phyloP scores from a whole-genome alignment of 2,888 invertebrate genomes.

The Leucophenga montana region DNA sequence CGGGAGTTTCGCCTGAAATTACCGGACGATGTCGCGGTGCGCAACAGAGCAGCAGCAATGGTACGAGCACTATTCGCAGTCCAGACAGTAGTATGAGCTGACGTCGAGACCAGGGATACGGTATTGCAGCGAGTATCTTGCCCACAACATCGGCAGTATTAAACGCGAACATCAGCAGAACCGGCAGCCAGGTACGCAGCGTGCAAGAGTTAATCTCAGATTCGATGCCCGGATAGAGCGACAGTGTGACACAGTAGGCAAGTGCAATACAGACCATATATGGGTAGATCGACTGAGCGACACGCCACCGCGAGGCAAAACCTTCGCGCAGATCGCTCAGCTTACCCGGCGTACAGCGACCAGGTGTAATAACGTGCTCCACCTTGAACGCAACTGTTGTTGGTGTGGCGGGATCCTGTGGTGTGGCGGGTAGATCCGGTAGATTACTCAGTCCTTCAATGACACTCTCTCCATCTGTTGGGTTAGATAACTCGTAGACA shows the following conservation, averaged over 20 bases:
- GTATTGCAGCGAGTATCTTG: conserved; percentile 82
- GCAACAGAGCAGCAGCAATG: conserved; percentile 86
- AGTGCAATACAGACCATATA: conserved; percentile 92
- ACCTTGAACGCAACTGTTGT: conserved; percentile 73
- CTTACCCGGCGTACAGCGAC: conserved; percentile 67
- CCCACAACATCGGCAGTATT: conserved; percentile 91
- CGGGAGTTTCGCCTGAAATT: conserved; percentile 79
- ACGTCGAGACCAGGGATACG: conserved; percentile 87
- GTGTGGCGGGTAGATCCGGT: conserved; percentile 69
- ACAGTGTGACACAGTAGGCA: conserved; percentile 91
- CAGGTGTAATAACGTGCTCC: conserved; percentile 72
- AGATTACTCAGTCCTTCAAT: conserved; percentile 71
- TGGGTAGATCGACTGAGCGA: conserved; percentile 88
- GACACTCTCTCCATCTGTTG: conserved; percentile 75
- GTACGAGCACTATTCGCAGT: conserved; percentile 83
- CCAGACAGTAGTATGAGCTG: conserved; percentile 85
- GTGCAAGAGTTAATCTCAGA: conserved; percentile 90
- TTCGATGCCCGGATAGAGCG: conserved; percentile 91
- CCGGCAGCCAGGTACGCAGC: conserved; percentile 92
- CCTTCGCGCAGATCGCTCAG: conserved; percentile 70
- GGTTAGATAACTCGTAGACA: conserved; percentile 84
- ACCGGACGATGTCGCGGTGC: conserved; percentile 84
- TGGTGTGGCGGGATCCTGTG: conserved; percentile 67
- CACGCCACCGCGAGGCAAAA: conserved; percentile 80
- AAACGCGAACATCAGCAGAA: conserved; percentile 90